Evolutionary conservation across 2,113 vertebrate genomes (phyloP).

Genomic region (Psophia crepitans): DNA sequence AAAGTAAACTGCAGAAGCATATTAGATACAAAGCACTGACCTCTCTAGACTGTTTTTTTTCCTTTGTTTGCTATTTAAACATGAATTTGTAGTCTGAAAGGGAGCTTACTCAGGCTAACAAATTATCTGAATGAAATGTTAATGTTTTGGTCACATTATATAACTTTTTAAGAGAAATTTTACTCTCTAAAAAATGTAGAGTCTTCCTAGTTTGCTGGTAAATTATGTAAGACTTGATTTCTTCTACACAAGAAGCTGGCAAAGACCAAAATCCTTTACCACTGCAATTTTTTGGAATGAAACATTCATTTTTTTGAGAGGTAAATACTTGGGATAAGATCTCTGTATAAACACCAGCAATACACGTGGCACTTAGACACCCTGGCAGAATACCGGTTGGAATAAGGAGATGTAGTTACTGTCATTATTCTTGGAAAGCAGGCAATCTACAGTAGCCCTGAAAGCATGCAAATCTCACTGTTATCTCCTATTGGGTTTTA

Average conservation of each 20-base stretch:
- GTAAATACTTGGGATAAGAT: neutral
- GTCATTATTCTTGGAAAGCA: neutral
- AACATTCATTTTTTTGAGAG: neutral
- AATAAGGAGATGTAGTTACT: neutral
- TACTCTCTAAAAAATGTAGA: neutral
- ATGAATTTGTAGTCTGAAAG: neutral
- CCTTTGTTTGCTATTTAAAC: neutral
- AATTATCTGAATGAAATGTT: neutral
- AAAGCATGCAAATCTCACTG: neutral
- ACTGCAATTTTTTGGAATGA: neutral
- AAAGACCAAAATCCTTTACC: neutral
- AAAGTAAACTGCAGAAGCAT: conserved; percentile 31
- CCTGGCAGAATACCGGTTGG: neutral
- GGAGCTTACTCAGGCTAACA: neutral
- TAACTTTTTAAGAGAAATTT: neutral
- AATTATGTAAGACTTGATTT: neutral
- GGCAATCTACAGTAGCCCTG: neutral
- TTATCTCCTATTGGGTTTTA: neutral
- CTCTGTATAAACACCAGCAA: neutral
- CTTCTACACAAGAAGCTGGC: neutral
- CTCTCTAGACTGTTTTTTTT: neutral
- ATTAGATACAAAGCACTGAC: conserved; percentile 9
- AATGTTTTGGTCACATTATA: neutral
- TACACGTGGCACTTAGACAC: neutral
- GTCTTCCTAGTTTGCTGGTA: neutral